Evolutionary conservation across 2,888 invertebrate genomes (phyloP), one percentile per base, ranked within the genome.

Genomic region (Nomada fucata): DNA sequence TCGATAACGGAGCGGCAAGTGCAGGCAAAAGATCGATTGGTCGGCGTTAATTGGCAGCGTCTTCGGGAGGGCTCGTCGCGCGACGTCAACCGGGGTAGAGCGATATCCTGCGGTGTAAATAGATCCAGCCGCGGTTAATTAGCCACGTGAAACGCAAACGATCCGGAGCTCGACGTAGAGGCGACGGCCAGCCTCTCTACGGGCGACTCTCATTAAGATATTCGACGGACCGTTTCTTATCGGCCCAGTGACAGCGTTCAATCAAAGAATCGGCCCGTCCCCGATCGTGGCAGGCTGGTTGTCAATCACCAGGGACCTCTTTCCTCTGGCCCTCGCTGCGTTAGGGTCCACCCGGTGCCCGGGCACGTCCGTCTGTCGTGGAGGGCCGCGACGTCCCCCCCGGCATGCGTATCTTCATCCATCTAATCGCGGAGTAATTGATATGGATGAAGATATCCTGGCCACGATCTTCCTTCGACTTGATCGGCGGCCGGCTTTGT

Each of bases 351-450:
- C 67, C 81, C 67, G 74, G 79, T 75, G 63, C 65, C 85, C 73
- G 74, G 59, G 10, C 52, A 42, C 61, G n/a, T 61, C 52, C 59
- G 59, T 29, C 59, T 47, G 86, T 74, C 78, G 59, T 64, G 44
- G 61, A 59, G 57, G 59, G 68, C 65, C 76, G 50, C 76, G 67
- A 80, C 78, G 79, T 67, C 82, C 70, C 72, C 47, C 77, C 68
- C 76, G 67, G 70, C 72, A 70, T 73, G 59, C 89, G 86, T 90
- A 91, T 92, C 92, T 92, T 89, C 89, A 89, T 91, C 90, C 92
- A 93, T 93, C 93, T 93, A 93, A 93, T 93, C 93, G 92, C 90
- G 89, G 92, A 93, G 93, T 93, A 93, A 93, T 93, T 93, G 93
- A 93, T 93, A 92, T 93, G 92, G 89, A 93, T 92, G 91, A 92